These are phyloP conservation scores for Sialis lutaria DNA, from an alignment of 2,888 invertebrate species.

Conservation along the genomic window DNA sequence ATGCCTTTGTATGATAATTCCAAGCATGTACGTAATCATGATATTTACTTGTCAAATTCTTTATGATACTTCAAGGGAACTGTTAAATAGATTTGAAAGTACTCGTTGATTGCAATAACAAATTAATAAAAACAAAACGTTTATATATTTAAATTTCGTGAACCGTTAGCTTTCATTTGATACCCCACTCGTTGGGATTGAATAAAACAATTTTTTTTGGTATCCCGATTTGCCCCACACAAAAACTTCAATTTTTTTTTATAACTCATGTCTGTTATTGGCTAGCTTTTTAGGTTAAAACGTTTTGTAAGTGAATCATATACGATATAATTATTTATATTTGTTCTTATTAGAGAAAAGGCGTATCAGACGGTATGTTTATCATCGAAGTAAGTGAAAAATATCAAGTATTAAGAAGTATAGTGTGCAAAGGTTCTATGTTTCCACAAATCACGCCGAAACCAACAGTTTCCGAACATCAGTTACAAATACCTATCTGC, in stretches of 20 bases:
- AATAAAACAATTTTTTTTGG: too few relatives aligned
- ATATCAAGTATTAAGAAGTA: constrained; percentile 59
- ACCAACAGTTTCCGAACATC: constrained; percentile 62
- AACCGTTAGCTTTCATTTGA: too few relatives aligned
- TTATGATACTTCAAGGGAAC: too few relatives aligned
- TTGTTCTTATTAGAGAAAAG: constrained; percentile 31
- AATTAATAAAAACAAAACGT: too few relatives aligned
- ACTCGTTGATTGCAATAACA: too few relatives aligned
- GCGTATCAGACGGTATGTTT: constrained; percentile 57
- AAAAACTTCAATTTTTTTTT: too few relatives aligned
- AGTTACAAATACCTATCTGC: constrained; percentile 35
- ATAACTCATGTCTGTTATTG: too few relatives aligned
- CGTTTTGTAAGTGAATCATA: neutral
- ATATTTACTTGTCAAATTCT: constrained; percentile 6
- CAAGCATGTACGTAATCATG: constrained; percentile 40
- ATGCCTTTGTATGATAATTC: constrained; percentile 61
- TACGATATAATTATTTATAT: neutral
- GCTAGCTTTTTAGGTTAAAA: too few relatives aligned
- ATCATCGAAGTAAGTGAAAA: constrained; percentile 63
- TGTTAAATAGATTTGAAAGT: too few relatives aligned
- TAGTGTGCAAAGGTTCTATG: constrained; percentile 73
- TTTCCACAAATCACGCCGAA: constrained; percentile 78
- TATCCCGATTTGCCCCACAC: too few relatives aligned
- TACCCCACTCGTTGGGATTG: too few relatives aligned
- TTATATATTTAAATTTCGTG: too few relatives aligned